Evolutionary conservation across 1,140 invertebrate genomes (phyloP), one percentile per base, ranked within the genome.

Genomic region (Phymastichus coffea): DNA sequence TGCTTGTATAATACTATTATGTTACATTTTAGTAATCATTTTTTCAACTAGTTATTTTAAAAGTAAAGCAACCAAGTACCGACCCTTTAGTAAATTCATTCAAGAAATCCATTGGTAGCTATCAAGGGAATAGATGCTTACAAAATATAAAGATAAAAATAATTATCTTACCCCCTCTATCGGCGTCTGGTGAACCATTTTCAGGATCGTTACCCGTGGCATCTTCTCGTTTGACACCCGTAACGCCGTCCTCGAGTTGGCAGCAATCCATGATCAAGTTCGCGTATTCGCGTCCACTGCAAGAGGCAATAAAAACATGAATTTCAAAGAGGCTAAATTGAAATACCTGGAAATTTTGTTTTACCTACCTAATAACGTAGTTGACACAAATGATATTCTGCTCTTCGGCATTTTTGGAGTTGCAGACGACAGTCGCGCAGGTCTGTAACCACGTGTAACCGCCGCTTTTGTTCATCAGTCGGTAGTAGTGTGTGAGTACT

Each of bases 361-460:
- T 40, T 49, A 49, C 66, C 81, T 82, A 93, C 91, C 91, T 94
- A 68, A 95, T 88, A 53, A 97, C 92, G 77, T 97, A 97, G 81
- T 96, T 97, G 59, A 97, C 92, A 72, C 93, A 96, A 61, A 97
- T 96, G 61, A 97, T 94, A 76, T 94, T 96, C 77, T 97, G 93
- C 73, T 97, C 94, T 60, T 98, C 93, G 3, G 92, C 88, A 69
- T 95, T 97, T 80, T 97, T 97, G 8, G 90, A 89, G 73, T 90
- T 97, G 79, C 93, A 97, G 38, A 98, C 93, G 8, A 98, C 92
- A 1, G 95, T 98, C 23, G 94, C 95, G 77, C 95, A 98, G 1
- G 93, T 96, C 79, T 98, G 95, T 48, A 97, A 81, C 95, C 95
- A 98, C 25, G 93, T 94, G 79, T 92, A 97, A 2, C 96, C 95